Conservation (phyloP, 2,797 vertebrate genomes). For the Staurois parvus region DNA sequence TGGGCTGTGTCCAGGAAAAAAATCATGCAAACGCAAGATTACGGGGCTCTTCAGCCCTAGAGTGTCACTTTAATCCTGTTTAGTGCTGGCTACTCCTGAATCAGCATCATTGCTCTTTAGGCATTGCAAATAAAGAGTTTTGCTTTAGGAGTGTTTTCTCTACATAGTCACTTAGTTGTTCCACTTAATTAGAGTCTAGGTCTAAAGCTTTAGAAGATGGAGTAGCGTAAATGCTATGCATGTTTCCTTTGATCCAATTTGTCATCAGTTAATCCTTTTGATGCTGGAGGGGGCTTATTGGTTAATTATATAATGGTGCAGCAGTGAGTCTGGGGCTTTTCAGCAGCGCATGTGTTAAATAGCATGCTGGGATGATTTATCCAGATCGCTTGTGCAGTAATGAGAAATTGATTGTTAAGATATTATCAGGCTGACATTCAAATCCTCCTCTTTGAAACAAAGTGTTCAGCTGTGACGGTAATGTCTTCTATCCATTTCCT, state of each 20-base stretch:
- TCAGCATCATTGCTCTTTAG: not conserved
- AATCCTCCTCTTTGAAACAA: conserved; percentile 54
- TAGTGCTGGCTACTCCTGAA: not conserved
- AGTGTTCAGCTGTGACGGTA: conserved; percentile 46
- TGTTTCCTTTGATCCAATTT: conserved; percentile 54
- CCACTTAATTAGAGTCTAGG: conserved; percentile 37
- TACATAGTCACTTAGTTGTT: conserved; percentile 9
- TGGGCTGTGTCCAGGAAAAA: not conserved
- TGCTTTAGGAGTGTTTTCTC: conserved; percentile 15
- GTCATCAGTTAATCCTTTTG: conserved; percentile 43
- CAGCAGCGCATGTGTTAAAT: conserved; percentile 48
- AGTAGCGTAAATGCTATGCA: conserved; percentile 44
- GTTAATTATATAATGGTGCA: not conserved
- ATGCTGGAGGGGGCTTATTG: conserved; percentile 30
- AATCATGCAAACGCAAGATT: not conserved
- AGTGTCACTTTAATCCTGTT: too few relatives aligned
- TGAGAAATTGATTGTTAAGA: conserved; percentile 59
- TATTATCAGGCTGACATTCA: conserved; percentile 59
- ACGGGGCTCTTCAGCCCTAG: not conserved
- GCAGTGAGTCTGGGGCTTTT: not conserved
- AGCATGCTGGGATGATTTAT: conserved; percentile 56
- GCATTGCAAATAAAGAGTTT: not conserved
- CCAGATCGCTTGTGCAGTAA: conserved; percentile 53
- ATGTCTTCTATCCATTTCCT: conserved; percentile 35
- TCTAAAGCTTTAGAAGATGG: conserved; percentile 42